These are phyloP conservation scores for Chrysina gloriosa DNA, from an alignment of 2,888 invertebrate species.

Conservation along the genomic window DNA sequence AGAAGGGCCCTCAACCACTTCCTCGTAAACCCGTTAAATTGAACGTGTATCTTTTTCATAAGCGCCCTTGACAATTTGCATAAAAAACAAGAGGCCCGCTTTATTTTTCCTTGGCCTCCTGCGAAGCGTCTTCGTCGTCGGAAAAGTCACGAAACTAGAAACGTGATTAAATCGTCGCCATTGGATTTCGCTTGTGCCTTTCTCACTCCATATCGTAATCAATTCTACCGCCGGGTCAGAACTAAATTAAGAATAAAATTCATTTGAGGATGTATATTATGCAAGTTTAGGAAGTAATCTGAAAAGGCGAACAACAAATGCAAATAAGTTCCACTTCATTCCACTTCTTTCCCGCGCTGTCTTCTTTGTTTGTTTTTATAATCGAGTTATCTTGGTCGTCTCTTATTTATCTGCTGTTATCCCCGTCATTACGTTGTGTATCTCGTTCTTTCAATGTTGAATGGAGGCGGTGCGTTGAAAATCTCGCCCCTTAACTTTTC, in stretches of 20 bases:
- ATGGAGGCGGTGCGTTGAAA: neutral
- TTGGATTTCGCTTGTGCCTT: slow-evolving; percentile 18
- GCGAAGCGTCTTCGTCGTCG: neutral
- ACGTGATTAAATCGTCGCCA: slow-evolving; percentile 28
- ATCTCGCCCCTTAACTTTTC: neutral
- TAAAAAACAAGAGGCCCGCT: slow-evolving; percentile 23
- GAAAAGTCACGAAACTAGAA: slow-evolving; percentile 1
- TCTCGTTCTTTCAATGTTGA: neutral
- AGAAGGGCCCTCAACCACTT: slow-evolving; percentile 27
- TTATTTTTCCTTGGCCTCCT: slow-evolving; percentile 8
- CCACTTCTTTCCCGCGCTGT: slow-evolving; percentile 45
- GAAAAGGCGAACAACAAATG: slow-evolving; percentile 53
- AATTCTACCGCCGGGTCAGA: slow-evolving; percentile 32
- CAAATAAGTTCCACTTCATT: slow-evolving; percentile 54
- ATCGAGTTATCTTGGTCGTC: slow-evolving; percentile 52
- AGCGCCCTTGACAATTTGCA: slow-evolving; percentile 37
- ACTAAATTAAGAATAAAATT: slow-evolving; percentile 47
- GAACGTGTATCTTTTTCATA: slow-evolving; percentile 39
- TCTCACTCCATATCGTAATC: slow-evolving; percentile 37
- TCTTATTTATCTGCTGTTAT: slow-evolving; percentile 47
- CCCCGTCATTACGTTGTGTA: slow-evolving; percentile 19
- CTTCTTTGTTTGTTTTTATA: slow-evolving; percentile 53
- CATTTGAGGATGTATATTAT: slow-evolving; percentile 49
- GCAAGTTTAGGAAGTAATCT: slow-evolving; percentile 52
- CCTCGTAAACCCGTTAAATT: slow-evolving; percentile 34